A percentile compares a stretch with the other conserved stretches of the same genome.
Conservation (phyloP, 1,140 invertebrate genomes). For the Drosophila grimshawi region DNA sequence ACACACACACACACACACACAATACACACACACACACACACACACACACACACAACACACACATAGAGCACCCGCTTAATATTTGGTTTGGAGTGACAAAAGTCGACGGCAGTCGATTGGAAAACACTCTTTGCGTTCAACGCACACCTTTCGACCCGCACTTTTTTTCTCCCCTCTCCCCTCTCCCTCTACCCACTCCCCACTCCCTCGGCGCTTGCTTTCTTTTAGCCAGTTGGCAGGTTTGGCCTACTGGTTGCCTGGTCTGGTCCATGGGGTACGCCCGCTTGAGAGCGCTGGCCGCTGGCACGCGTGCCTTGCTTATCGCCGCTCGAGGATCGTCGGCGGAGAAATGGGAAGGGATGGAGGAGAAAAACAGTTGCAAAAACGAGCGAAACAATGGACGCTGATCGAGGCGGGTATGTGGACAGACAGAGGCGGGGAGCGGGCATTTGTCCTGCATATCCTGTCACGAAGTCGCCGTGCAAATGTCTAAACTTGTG, state of each 20-base stretch:
- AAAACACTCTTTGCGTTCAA: conserved; percentile 21
- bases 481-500: conserved; percentile 70
- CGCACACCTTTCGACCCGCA: conserved; percentile 79
- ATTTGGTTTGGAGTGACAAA: conserved; percentile 62
- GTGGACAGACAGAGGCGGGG: not conserved
- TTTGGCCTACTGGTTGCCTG: too few species aligned
- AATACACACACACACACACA: not conserved
- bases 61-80: conserved; percentile 60
- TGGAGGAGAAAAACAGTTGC: conserved; percentile 63
- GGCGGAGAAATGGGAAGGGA: not conserved
- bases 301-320: conserved; percentile 65
- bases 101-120: conserved; percentile 41
- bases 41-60: not conserved
- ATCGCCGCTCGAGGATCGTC: conserved; percentile 20
- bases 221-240: not conserved
- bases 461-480: conserved; percentile 61
- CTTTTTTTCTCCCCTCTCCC: conserved; percentile 27
- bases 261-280: conserved; percentile 5
- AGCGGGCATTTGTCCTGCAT: conserved; percentile 50
- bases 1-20: conserved; percentile 6
- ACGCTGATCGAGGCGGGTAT: conserved; percentile 14
- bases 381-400: conserved; percentile 55
- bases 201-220: not conserved
- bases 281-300: conserved; percentile 55
- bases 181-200: too few species aligned